Evolutionary conservation across 2,113 vertebrate genomes (phyloP), one percentile per base, ranked within the genome.

Genomic region (Ammodramus savannarum): DNA sequence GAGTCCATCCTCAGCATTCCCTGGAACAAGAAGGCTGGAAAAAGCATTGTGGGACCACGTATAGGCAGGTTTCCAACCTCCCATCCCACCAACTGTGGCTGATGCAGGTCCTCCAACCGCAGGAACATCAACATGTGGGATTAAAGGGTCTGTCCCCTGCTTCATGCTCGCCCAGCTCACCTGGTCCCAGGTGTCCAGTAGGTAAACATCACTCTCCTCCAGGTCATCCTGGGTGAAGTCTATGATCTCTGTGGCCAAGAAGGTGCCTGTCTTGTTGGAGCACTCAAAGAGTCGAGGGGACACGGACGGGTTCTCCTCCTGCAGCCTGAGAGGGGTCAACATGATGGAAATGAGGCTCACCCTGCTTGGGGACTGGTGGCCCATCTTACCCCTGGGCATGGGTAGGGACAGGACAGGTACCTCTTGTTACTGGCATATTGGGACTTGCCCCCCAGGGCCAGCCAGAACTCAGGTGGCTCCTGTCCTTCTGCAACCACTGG

Each of bases 141-240:
- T 61, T 17, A 78, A 46, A 62, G 26, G 26, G 16, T 41, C 39
- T 34, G 7, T 31, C 14, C 41, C 11, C 17, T 2, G 0, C 7
- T 21, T n/a, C 3, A 1, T 38, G 7, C 2, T 34, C 2, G 4
- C 13, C 13, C 34, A 7, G 21, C 58, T 74, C 77, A 98, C 99
- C 98, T 99, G 98, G 80, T 99, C 98, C 98, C 98, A 98, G 63
- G 95, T 91, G n/a, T 99, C 99, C 20, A 99, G 93, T 38, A 99
- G 87, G 92, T 98, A 99, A 87, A 99, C 94, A 0, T 99, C 98
- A 4, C 97, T 97, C 57, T 99, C 98, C 13, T 98, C 98, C 87
- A 99, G 79, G 87, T 99, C 99, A 11, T 98, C 98, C 89, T 99
- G 99, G 65, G 82, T 98, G 77, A 98, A 99, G 94, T 98, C 97